Base-by-base conservation (phyloP, 2,113 vertebrate species). In the Saguinus midas region DNA sequence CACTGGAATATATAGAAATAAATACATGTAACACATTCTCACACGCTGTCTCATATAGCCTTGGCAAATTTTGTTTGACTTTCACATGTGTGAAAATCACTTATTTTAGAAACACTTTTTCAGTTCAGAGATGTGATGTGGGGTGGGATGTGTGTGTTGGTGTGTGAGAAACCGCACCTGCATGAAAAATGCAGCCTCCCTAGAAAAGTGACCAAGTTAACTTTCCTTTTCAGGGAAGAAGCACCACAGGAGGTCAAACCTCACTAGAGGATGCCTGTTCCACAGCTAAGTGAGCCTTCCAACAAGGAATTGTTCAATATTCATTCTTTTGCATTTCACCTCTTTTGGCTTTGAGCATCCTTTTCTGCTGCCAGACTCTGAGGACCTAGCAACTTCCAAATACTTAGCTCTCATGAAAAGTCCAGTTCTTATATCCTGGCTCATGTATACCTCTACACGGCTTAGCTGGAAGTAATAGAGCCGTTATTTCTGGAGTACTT, bases 61-160 rank as follows among this genome's bases (percentile, higher is more conserved):
- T 52, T 94, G n/a, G 27, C 21, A 87, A 87, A 70, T 81, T 72
- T 52, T 72, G 14, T 68, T 73, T 83, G 25, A 17, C 50, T 94
- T 76, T 93, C 17, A 86, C 87, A 93, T 93, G 66, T 72, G 18
- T 73, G 21, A 87, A 95, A 86, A 50, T 32, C 43, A 48, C 37
- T 27, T 85, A 18, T 66, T 93, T 95, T 87, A 90, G 64, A 95
- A 90, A 48, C 35, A 73, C 3, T 57, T 92, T 32, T 86, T 66
- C 45, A 73, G 16, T 43, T 91, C 66, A 58, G 6, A 43, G n/a
- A 16, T 61, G 1, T 94, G 35, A 35, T 29, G 14, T 61, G 52
- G 55, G 73, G 57, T 88, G 35, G 43, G 21, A 10, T 43, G 27
- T 10, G 1, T 20, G 20, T 45, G 20, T 29, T 10, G 20, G 4